Base-by-base conservation (phyloP, 1,140 invertebrate genomes). In the Probaryconus sp. region DNA sequence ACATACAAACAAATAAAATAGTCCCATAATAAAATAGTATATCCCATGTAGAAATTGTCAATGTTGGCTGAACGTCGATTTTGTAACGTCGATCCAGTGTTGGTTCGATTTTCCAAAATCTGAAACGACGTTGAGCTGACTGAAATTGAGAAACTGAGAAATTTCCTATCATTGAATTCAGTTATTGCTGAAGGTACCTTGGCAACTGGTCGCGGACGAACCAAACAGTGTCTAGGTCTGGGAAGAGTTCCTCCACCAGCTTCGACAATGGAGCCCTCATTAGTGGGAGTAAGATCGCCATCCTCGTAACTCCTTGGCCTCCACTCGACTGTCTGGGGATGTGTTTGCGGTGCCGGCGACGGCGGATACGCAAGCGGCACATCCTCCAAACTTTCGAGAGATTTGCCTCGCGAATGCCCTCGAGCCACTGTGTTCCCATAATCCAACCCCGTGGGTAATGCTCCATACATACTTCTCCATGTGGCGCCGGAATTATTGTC, bases 221-320 rank as follows among this genome's bases (percentile, higher is more conserved):
- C 93, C 3, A 94, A 88, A 6, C 92, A 87, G 38, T 90, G 92
- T 78, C 95, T 90, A 2, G 95, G 96, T 64, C 96, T 91, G 0
- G 96, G 95, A 61, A 95, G 87, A 2, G 94, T 97, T 17, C 95
- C 94, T 3, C 95, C 95, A 11, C 93, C 93, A 67, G 89, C 90
- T 55, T 93, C 91, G 30, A 78, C 84, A 74, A 76, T 81, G 0
- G 89, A 88, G 11, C 88, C 89, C 86, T 96, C 94, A 81, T 96
- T 96, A 47, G 95, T 96, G 1, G 94, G 94, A 14, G 94, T 96
- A 35, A 96, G 92, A 83, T 96, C 95, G 11, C 94, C 95, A 81
- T 96, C 95, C 81, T 96, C 95, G 81, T 95, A 96, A 43, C 94
- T 94, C 53, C 94, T 90, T 20, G 90, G 89, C 65, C 95, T 90